Evolutionary conservation across 2,113 vertebrate genomes (phyloP).

Genomic region (Salminus brasiliensis): DNA sequence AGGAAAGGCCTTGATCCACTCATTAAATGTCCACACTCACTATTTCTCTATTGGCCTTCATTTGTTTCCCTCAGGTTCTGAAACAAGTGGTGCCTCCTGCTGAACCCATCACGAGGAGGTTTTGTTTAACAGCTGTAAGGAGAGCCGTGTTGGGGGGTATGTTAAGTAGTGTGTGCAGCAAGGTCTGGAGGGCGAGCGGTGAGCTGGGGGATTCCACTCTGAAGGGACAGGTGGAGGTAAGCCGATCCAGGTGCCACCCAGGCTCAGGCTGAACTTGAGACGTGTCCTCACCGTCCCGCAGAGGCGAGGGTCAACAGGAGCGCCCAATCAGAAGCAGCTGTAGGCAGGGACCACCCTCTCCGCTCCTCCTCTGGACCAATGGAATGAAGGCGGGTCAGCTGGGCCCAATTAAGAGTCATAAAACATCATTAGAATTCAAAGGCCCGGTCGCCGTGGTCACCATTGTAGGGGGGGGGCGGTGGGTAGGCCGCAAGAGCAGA

Average conservation of each 20-base stretch:
- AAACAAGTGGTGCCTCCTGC: conserved; percentile 11
- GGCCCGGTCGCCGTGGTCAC: conserved; percentile 53
- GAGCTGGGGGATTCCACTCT: conserved; percentile 61
- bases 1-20: no score
- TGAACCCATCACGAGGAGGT: conserved; percentile 61
- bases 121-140: conserved; percentile 69
- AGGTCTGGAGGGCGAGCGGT: conserved; percentile 65
- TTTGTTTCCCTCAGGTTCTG: background rate
- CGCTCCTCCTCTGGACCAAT: conserved; percentile 50
- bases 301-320: conserved; percentile 74
- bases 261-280: conserved; percentile 79
- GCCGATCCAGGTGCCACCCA: conserved; percentile 77
- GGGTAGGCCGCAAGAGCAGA: conserved; percentile 68
- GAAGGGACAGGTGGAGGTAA: conserved; percentile 79
- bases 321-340: conserved; percentile 58
- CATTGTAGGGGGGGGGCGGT: conserved; percentile 71
- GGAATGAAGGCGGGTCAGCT: conserved; percentile 71
- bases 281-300: conserved; percentile 75
- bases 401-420: conserved; percentile 78
- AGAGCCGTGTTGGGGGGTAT: conserved; percentile 63
- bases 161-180: conserved; percentile 65
- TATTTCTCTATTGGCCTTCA: background rate
- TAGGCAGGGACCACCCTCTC: conserved; percentile 53
- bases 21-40: no score
- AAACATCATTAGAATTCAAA: conserved; percentile 77